phyloP scores from a whole-genome alignment of 2,113 vertebrate species.

The Paradoxurus hermaphroditus region DNA sequence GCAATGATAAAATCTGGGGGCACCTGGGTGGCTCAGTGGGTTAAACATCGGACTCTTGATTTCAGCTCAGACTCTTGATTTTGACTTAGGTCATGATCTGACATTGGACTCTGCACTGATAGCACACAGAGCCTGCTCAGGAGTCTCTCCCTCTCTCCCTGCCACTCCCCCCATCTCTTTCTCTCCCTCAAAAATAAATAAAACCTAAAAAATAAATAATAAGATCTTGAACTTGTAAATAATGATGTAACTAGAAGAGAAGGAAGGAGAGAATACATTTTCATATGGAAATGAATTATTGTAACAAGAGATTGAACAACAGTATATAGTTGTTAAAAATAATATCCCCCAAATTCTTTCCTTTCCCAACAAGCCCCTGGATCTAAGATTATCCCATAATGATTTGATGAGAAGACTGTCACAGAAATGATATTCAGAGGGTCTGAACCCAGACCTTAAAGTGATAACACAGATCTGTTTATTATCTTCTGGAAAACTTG shows the following conservation, averaged over 20 bases:
- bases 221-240: neutral
- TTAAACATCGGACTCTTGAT: too few species aligned
- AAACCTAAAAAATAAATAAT: too few species aligned
- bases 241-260: neutral
- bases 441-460: neutral
- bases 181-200: too few species aligned
- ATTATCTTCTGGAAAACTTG: neutral
- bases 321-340: neutral
- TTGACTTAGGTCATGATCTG: too few species aligned
- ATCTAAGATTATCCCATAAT: neutral
- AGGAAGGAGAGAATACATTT: rapidly evolving
- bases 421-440: neutral
- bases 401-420: neutral
- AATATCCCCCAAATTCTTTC: neutral
- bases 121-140: too few species aligned
- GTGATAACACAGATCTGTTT: neutral
- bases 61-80: too few species aligned
- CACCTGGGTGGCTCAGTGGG: too few species aligned
- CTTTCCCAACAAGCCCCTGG: neutral
- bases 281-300: neutral
- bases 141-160: too few species aligned
- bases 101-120: too few species aligned
- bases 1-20: neutral
- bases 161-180: too few species aligned
- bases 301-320: neutral